These are phyloP conservation scores for Macrophya annulata DNA, from an alignment of 2,888 invertebrate species.

Conservation along the genomic window DNA sequence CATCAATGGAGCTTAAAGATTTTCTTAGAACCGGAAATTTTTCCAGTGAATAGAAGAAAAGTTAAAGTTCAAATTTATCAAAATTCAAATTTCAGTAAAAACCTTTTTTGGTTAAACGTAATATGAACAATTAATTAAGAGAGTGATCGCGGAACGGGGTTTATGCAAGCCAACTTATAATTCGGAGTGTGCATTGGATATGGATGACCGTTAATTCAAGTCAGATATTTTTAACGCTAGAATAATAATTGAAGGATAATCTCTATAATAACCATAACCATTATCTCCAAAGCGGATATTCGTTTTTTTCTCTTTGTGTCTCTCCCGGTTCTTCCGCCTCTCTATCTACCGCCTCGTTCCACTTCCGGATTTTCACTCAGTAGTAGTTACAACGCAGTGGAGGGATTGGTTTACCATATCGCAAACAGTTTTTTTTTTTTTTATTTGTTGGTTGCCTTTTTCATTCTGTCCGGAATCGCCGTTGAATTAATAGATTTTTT, in stretches of 20 bases:
- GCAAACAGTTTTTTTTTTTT: neutral
- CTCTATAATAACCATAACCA: constrained; percentile 17
- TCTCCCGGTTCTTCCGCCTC: neutral
- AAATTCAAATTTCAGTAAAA: too few relatives aligned
- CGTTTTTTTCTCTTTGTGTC: constrained; percentile 14
- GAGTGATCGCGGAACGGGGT: neutral
- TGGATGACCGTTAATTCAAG: neutral
- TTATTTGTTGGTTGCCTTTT: neutral
- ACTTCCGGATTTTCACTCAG: constrained; percentile 9
- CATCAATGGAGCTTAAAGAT: too few relatives aligned
- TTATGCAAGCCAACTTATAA: neutral
- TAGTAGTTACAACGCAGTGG: neutral
- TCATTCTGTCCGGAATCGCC: neutral
- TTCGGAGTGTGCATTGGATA: neutral
- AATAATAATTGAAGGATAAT: constrained; percentile 48
- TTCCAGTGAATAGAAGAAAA: too few relatives aligned
- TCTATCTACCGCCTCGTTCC: neutral
- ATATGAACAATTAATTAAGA: constrained; percentile 3
- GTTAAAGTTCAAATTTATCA: too few relatives aligned
- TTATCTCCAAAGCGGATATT: constrained; percentile 34
- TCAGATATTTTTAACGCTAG: constrained; percentile 1
- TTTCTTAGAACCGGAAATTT: too few relatives aligned
- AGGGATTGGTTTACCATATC: neutral
- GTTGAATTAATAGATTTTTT: neutral
- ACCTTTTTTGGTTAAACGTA: neutral